Conservation (phyloP, 2,888 invertebrate genomes). For the Homarus gammarus region DNA sequence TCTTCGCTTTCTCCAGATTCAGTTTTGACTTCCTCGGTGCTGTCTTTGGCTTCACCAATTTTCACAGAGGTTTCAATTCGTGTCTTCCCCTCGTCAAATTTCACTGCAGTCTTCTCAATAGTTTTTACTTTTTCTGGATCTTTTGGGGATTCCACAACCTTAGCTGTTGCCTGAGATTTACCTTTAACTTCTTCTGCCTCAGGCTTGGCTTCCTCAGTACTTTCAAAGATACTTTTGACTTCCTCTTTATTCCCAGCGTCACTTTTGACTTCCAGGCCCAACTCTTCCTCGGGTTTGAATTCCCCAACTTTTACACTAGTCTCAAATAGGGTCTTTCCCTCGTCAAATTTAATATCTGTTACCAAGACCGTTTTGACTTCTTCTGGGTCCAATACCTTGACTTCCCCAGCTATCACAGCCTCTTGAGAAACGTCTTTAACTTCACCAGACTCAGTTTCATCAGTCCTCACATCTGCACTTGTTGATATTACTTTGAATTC, state of each 20-base stretch:
- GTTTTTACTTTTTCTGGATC: slow-evolving; percentile 8
- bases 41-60: neutral
- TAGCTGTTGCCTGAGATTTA: neutral
- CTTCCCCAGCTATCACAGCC: neutral
- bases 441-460: too few species aligned
- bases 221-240: neutral
- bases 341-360: slow-evolving; percentile 24
- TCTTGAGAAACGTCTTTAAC: too few species aligned
- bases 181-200: neutral
- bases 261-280: neutral
- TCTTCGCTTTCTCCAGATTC: neutral
- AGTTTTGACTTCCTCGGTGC: neutral
- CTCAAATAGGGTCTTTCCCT: slow-evolving; percentile 23
- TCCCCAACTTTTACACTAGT: slow-evolving; percentile 28
- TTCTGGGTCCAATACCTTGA: neutral
- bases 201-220: neutral
- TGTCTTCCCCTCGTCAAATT: slow-evolving; percentile 24
- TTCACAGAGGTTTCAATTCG: slow-evolving; percentile 14
- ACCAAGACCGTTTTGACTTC: neutral
- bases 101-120: neutral
- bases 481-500: too few species aligned
- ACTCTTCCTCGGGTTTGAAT: neutral
- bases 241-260: neutral
- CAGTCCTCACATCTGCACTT: too few species aligned
- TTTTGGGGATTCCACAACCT: neutral